phyloP scores from a whole-genome alignment of 2,888 invertebrate species.

The Incurvaria masculella region DNA sequence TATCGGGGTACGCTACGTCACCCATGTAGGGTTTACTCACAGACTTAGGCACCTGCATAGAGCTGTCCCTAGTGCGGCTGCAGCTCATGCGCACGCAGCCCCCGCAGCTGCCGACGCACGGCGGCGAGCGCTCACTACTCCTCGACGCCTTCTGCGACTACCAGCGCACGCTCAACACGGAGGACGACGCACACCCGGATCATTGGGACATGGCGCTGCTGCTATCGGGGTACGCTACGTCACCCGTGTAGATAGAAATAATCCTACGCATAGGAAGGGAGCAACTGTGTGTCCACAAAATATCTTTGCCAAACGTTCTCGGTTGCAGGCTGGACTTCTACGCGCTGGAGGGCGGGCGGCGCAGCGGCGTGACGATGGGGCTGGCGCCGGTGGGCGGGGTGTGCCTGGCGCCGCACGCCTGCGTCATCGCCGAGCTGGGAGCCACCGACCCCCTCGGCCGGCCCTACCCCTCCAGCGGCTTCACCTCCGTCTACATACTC shows the following conservation, averaged over 20 bases:
- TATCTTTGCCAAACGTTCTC: no score
- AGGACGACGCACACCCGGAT: conserved; percentile 63
- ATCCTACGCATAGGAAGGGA: no score
- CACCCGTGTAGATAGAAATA: no score
- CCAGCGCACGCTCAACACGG: conserved; percentile 62
- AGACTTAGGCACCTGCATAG: conserved; percentile 62
- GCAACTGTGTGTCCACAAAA: no score
- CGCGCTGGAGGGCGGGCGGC: conserved; percentile 64
- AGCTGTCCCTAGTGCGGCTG: conserved; percentile 66
- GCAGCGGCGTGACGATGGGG: conserved; percentile 76
- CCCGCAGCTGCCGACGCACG: conserved; percentile 55
- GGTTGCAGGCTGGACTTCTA: conserved; percentile 66
- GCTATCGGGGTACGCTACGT: conserved; percentile 73
- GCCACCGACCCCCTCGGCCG: conserved; percentile 68
- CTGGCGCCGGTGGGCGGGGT: conserved; percentile 78
- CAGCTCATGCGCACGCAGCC: conserved; percentile 70
- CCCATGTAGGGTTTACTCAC: no score
- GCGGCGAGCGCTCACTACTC: conserved; percentile 63
- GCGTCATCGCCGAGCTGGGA: conserved; percentile 77
- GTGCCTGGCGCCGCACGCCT: conserved; percentile 68
- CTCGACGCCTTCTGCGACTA: conserved; percentile 76
- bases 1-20: conserved; percentile 60
- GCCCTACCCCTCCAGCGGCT: conserved; percentile 81
- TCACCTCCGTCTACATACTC: conserved; percentile 76
- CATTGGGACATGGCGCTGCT: conserved; percentile 82